Conservation (phyloP, 1,140 invertebrate genomes). For the Varroa destructor region DNA sequence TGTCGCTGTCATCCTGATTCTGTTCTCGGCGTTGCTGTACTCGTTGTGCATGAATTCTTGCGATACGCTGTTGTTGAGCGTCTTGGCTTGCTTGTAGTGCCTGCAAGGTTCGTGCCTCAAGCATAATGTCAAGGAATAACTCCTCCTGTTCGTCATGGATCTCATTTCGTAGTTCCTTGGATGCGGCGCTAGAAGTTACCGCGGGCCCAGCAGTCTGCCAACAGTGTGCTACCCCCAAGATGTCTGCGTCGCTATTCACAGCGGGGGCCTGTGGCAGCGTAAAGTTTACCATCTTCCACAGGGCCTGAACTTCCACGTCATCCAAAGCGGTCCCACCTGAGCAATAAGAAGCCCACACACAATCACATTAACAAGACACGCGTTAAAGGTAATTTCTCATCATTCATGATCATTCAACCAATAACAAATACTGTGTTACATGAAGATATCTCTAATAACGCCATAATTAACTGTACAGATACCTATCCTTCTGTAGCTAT, state of each 20-base stretch:
- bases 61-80: neutral
- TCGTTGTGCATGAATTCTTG: no score
- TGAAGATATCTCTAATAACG: no score
- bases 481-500: no score
- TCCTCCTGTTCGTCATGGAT: constrained; percentile 15
- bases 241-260: constrained; percentile 4
- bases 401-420: no score
- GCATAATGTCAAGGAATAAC: constrained; percentile 1
- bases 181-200: constrained; percentile 8
- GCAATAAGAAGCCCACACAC: no score
- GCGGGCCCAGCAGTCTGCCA: neutral
- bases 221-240: constrained; percentile 5
- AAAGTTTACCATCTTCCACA: constrained; percentile 23
- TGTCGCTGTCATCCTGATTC: no score
- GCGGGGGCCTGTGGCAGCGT: constrained; percentile 1
- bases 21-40: no score
- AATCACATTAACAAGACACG: no score
- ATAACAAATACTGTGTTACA: no score
- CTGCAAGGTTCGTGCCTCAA: neutral
- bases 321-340: no score
- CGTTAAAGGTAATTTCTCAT: no score
- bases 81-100: neutral
- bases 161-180: neutral
- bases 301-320: neutral
- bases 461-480: no score